Evolutionary conservation across 2,888 invertebrate species (phyloP).

Genomic region (Ochropleura plecta): DNA sequence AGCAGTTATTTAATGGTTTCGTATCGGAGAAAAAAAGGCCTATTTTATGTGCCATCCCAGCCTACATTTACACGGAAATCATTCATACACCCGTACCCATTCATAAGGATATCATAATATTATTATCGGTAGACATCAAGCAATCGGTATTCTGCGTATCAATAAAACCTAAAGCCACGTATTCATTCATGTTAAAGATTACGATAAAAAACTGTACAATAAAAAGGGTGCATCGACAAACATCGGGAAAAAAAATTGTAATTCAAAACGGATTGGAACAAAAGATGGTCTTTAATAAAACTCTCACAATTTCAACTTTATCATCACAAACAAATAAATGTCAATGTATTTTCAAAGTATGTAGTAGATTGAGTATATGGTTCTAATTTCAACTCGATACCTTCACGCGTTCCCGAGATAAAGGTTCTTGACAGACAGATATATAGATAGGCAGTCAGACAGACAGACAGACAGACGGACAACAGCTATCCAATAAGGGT

Average conservation of each 20-base stretch:
- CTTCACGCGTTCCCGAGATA: no score
- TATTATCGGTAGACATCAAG: constrained; percentile 14
- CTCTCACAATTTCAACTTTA: background rate
- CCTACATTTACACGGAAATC: constrained; percentile 5
- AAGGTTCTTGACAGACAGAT: no score
- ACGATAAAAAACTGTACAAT: background rate
- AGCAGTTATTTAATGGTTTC: no score
- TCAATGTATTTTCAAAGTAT: background rate
- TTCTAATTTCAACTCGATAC: no score
- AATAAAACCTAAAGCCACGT: background rate
- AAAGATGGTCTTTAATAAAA: background rate
- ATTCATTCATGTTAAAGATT: constrained; percentile 1
- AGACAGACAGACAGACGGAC: no score
- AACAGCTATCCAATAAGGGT: no score
- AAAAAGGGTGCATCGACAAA: background rate
- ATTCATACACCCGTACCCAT: constrained; percentile 16
- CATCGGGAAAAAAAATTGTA: background rate
- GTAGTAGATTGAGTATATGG: background rate
- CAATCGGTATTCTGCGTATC: constrained; percentile 22
- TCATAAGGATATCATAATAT: constrained; percentile 21
- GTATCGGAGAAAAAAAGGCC: no score
- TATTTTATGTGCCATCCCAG: background rate
- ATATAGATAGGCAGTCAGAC: no score
- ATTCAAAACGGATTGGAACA: background rate
- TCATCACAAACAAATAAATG: background rate